Evolutionary conservation across 2,888 invertebrate species (phyloP), one percentile per base, ranked within the genome.

Genomic region (Dermolepida albohirtum): DNA sequence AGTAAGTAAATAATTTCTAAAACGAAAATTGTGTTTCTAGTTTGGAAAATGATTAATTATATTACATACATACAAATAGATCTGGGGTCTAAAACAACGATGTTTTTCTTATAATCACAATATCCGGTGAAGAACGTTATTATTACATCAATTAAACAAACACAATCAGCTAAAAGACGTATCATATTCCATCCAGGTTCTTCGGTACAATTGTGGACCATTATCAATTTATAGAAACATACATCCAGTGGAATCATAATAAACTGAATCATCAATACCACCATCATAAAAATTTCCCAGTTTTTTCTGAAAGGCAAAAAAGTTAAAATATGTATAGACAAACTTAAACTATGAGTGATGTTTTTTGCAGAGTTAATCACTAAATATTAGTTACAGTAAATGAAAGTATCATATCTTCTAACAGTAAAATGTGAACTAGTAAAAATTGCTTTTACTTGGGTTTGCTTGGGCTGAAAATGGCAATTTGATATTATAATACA

Each of bases 81-180:
- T 63, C 50, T 67, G 10, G 69, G 69, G 43, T 69, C 64, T 64
- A 71, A 10, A 14, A 69, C 29, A 17, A 71, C 65, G 10, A 50
- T 22, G 8, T 64, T 39, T 17, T 54, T 59, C 12, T 63, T 69
- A 8, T 64, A 14, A 57, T 71, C 67, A 34, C 64, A 69, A 55
- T 69, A 71, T 8, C 69, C 71, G 6, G 71, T 69, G 39, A 47
- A 64, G 34, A 69, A 71, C 5, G 65, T 54, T 12, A 71, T 44
- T 11, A 50, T 5, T 12, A 71, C 67, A 34, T 71, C 71, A 8
- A 69, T 10, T 12, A 69, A 17, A 14, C 66, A 71, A 8, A 69
- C 34, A 59, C 59, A 62, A 34, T 67, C 69, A 10, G 51, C 47
- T 11, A 50, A 10, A 12, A 62, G 63, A 22, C 67, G 64, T 39